Base-by-base conservation (phyloP, 2,888 invertebrate genomes). In the Nomada fucata region DNA sequence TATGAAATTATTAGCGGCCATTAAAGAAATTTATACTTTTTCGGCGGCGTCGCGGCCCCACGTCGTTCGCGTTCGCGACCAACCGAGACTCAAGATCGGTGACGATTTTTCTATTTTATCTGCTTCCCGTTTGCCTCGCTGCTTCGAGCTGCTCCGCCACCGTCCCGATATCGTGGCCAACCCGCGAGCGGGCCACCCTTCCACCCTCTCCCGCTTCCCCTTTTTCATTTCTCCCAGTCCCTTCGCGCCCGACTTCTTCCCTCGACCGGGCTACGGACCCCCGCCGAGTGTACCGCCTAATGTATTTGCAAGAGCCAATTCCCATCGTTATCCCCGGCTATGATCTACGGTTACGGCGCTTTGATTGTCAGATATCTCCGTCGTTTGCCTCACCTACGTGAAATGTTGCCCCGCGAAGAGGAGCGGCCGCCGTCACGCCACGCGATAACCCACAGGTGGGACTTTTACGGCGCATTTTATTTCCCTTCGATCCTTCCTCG, bases 21-120 rank as follows among this genome's bases (percentile, higher is more conserved):
- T 93, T 94, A 93, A 93, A 93, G 93, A 93, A 93, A 94, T 94
- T 93, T 94, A 94, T 94, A 93, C 91, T 92, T 93, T 92, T 93
- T 92, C 79, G 82, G 88, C 73, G 79, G 63, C 65, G 52, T 59
- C 67, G 86, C 81, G 86, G 73, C 69, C 73, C 84, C 68, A 76
- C 75, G 84, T 77, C 71, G 85, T 78, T 78, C 79, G 74, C 65
- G 53, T 53, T 36, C 80, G 79, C 76, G 69, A 76, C 72, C 69
- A 52, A 76, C 77, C 76, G 76, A 82, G 53, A 73, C 79, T 86
- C 76, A 70, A 79, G 80, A 86, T 84, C 81, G 84, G 82, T 88
- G 92, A 92, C 92, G 91, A 92, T 92, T 92, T 92, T 92, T 92
- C 91, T 91, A 91, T 91, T 92, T 92, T 92, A 92, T 92, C 92